Evolutionary conservation across 1,140 invertebrate species (phyloP).

Genomic region (Drosophila kikkawai): DNA sequence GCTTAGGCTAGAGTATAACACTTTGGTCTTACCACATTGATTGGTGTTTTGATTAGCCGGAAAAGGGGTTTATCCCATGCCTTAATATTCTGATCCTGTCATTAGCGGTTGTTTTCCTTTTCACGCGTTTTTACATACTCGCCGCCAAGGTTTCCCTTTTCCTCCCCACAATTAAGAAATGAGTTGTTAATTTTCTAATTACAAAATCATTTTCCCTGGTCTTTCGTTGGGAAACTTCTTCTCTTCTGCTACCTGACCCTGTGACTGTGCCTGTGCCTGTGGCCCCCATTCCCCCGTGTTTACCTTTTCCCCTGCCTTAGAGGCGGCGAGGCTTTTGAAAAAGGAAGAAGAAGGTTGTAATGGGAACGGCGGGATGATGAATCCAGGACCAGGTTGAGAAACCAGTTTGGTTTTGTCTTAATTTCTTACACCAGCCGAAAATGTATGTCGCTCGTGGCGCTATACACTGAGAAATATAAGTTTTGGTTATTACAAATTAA

Average conservation of each 20-base stretch:
- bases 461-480: conserved; percentile 10
- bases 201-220: conserved; percentile 62
- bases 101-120: conserved; percentile 17
- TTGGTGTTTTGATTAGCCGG: conserved; percentile 49
- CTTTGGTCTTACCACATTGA: conserved; percentile 20
- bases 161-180: conserved; percentile 46
- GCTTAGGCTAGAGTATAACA: no score
- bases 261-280: background rate
- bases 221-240: conserved; percentile 20
- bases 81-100: conserved; percentile 1
- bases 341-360: conserved; percentile 5
- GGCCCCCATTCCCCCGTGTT: conserved; percentile 4
- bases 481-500: background rate
- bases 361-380: conserved; percentile 2
- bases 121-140: conserved; percentile 47
- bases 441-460: conserved; percentile 32
- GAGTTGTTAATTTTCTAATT: conserved; percentile 78
- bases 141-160: conserved; percentile 5
- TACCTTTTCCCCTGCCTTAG: conserved; percentile 10
- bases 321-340: conserved; percentile 51
- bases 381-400: conserved; percentile 37
- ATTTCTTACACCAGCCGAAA: conserved; percentile 71
- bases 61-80: conserved; percentile 4
- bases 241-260: conserved; percentile 38
- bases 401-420: conserved; percentile 79